Evolutionary conservation across 2,888 invertebrate species (phyloP), one percentile per base, ranked within the genome.

Genomic region (Camptogramma bilineatum): DNA sequence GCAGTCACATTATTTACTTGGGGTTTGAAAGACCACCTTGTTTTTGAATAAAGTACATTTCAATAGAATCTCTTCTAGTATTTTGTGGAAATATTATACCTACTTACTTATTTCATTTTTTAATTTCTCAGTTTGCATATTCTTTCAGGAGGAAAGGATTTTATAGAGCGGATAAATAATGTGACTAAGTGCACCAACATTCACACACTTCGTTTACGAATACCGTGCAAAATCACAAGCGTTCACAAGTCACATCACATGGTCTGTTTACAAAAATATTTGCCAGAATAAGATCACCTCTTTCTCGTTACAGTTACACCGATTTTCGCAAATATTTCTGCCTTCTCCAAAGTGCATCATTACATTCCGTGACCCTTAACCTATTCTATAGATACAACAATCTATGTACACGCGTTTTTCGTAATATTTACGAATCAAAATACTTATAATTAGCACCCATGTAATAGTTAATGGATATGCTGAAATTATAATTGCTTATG

Each of bases 371-470:
- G 39, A 16, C 34, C 10, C 74, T 79, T 80, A 68, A 76, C 64
- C 78, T 83, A 84, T 63, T 72, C 79, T 85, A 82, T n/a, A n/a
- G n/a, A n/a, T 84, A 87, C 84, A 87, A 83, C 81, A 80, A 74
- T 73, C 70, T 83, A 83, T 84, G 79, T 87, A 87, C 86, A 87
- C 73, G 75, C 52, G 39, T 56, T 57, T 52, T 62, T 60, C 77
- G 72, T 82, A 77, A 70, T 67, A 71, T 71, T 69, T 73, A 76
- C 80, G 79, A 76, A 73, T 78, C 76, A 74, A 74, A 75, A 80
- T 74, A 76, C 76, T 79, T 75, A 76, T 77, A 62, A 59, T 82
- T 88, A 90, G 90, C 90, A 90, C 90, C 90, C 88, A 74, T 80
- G 78, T 75, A 78, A 83, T 83, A 80, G 83, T 80, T 84, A 70